Percentiles rank a stretch among this genome's conserved stretches.
These are phyloP conservation scores for Agonopterix subpropinquella DNA, from an alignment of 2,888 invertebrate species.

Conservation along the genomic window DNA sequence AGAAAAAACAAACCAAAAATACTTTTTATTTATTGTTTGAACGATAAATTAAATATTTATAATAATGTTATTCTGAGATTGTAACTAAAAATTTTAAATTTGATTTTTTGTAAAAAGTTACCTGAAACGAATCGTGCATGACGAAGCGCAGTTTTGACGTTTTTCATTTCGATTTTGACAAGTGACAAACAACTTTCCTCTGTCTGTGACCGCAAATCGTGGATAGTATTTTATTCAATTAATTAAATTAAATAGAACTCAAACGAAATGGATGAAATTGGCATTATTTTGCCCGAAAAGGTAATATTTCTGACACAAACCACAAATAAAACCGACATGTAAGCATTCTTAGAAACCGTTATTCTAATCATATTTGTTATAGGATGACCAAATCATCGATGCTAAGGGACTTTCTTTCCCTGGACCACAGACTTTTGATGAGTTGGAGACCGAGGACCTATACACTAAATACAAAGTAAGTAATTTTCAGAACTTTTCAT, in stretches of 20 bases:
- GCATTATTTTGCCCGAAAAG: conserved; percentile 86
- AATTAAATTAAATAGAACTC: neutral
- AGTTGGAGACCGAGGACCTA: conserved; percentile 92
- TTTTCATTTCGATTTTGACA: conserved; percentile 4
- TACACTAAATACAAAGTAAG: conserved; percentile 96
- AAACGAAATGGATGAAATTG: conserved; percentile 86
- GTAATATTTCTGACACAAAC: conserved; percentile 54
- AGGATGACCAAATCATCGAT: conserved; percentile 81
- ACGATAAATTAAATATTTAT: too few species aligned
- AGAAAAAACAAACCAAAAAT: too few species aligned
- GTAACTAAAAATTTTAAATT: too few species aligned
- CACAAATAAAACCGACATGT: neutral
- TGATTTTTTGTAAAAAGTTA: neutral
- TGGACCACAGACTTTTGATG: conserved; percentile 83
- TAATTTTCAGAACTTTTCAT: too few species aligned
- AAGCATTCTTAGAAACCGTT: neutral
- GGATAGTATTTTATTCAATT: too few species aligned
- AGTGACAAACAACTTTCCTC: neutral
- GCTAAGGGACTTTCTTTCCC: conserved; percentile 80
- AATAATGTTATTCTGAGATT: too few species aligned
- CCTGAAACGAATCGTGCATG: conserved; percentile 24
- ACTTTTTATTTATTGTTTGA: too few species aligned
- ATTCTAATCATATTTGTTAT: conserved; percentile 13
- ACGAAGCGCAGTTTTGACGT: conserved; percentile 32
- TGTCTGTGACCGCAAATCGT: too few species aligned